Conservation (phyloP, 1,140 invertebrate species). For the Lordiphosa collinella region DNA sequence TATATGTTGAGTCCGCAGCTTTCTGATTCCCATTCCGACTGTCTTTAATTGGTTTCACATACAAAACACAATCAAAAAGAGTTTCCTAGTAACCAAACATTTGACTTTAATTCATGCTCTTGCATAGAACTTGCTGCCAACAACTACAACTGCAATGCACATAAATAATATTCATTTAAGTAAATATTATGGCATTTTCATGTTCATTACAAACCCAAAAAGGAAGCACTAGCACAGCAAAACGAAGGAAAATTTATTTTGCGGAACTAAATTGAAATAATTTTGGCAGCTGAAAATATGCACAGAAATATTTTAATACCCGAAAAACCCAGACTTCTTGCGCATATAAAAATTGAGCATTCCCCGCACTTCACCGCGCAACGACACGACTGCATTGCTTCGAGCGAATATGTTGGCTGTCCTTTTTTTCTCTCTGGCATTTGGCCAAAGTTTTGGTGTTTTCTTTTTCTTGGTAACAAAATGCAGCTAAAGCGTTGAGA, state of each 20-base stretch:
- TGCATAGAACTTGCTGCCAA: too few species aligned
- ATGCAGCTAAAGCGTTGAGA: constrained; percentile 45
- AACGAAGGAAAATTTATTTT: constrained; percentile 65
- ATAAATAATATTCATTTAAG: constrained; percentile 32
- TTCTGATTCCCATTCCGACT: too few species aligned
- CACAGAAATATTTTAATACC: constrained; percentile 70
- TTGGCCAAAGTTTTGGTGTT: constrained; percentile 42
- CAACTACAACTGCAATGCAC: constrained; percentile 11
- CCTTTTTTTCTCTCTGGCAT: constrained; percentile 37
- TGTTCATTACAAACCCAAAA: constrained; percentile 51
- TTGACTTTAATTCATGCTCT: too few species aligned
- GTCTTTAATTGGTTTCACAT: too few species aligned
- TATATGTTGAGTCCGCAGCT: too few species aligned
- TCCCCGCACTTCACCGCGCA: neutral
- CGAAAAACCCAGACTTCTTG: constrained; percentile 38
- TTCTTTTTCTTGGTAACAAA: constrained; percentile 23
- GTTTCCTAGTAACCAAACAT: too few species aligned
- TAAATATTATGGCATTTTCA: constrained; percentile 51
- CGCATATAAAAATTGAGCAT: constrained; percentile 52
- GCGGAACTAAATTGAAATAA: constrained; percentile 78
- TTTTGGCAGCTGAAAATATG: constrained; percentile 72
- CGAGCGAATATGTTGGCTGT: constrained; percentile 38
- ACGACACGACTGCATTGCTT: constrained; percentile 35
- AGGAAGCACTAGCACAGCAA: constrained; percentile 4
- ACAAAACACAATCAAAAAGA: too few species aligned